phyloP scores from a whole-genome alignment of 2,888 invertebrate genomes.

The Rhaphigaster nebulosa region DNA sequence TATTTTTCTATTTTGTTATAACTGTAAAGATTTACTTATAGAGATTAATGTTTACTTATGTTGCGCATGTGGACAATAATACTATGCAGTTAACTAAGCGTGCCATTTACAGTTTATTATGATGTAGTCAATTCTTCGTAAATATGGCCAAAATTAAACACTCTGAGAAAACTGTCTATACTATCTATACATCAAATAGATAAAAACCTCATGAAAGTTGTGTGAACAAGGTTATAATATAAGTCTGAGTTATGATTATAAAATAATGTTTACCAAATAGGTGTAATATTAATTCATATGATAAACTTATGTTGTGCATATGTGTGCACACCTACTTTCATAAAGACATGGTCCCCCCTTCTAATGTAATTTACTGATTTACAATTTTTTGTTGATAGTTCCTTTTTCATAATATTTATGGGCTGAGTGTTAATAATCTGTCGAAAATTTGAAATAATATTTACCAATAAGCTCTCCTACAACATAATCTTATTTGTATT shows the following conservation, averaged over 20 bases:
- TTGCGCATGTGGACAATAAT: neutral
- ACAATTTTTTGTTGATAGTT: neutral
- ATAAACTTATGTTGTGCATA: neutral
- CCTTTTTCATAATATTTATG: neutral
- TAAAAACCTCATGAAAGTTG: neutral
- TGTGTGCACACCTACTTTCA: neutral
- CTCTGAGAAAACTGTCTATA: neutral
- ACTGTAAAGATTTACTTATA: neutral
- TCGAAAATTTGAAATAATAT: neutral
- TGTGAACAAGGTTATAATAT: neutral
- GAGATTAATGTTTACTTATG: neutral
- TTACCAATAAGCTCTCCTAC: no score
- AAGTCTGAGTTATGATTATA: neutral
- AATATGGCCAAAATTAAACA: neutral
- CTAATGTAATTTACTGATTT: neutral
- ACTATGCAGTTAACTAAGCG: neutral
- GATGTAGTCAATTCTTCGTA: neutral
- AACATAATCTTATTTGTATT: no score
- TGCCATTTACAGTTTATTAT: neutral
- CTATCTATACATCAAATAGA: neutral
- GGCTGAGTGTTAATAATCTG: neutral
- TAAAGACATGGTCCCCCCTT: neutral
- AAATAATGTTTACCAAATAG: neutral
- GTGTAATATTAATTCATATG: neutral
- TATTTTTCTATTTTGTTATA: slow-evolving; percentile 4